phyloP scores from a whole-genome alignment of 2,888 invertebrate species.

The Galeruca laticollis region DNA sequence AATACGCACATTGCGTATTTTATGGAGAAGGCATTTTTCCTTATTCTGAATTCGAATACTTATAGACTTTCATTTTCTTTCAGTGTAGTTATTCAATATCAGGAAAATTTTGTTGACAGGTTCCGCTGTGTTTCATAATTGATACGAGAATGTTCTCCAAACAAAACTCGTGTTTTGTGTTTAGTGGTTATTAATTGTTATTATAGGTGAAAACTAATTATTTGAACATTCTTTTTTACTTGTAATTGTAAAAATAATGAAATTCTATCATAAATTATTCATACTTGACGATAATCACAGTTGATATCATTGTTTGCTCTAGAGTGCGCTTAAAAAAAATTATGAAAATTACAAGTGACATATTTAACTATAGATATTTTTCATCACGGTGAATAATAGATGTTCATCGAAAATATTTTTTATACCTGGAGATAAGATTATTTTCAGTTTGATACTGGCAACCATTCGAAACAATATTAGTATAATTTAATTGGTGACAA shows the following conservation, averaged over 20 bases:
- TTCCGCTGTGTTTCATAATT: neutral
- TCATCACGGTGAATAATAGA: neutral
- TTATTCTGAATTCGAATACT: no score
- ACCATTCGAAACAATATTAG: neutral
- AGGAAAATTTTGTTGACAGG: neutral
- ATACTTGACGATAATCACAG: neutral
- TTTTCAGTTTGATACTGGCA: neutral
- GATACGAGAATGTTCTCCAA: neutral
- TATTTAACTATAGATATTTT: neutral
- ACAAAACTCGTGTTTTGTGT: neutral
- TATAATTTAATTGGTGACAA: neutral
- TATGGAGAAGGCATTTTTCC: no score
- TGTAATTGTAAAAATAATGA: neutral
- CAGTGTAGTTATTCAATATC: neutral
- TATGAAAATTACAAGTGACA: neutral
- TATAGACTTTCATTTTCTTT: neutral
- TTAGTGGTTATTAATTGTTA: neutral
- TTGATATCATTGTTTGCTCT: neutral
- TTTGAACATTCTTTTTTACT: neutral
- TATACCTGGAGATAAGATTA: constrained; percentile 3
- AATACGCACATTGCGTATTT: no score
- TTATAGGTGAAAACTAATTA: neutral
- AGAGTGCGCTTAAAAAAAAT: neutral
- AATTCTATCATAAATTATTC: neutral
- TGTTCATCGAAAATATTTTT: neutral